Base-by-base conservation (phyloP, 1,140 invertebrate genomes). In the Cotesia chilonis region DNA sequence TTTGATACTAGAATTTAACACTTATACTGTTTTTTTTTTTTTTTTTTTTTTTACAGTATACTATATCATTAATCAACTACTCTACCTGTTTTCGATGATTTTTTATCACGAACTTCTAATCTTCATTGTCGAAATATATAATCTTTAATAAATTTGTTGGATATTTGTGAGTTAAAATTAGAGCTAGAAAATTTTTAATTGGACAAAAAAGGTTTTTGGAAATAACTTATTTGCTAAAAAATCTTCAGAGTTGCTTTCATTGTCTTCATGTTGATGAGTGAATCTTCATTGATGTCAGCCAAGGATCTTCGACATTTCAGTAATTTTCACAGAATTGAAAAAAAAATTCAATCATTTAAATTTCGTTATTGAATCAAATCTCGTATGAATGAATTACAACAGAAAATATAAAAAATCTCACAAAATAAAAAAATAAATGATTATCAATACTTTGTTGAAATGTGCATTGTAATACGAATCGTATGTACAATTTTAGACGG, bases 261-360 rank as follows among this genome's bases (percentile, higher is more conserved):
- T 20, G 2, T 60, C 17, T 7, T 7, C 20, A 60, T 9, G 57
- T 12, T 9, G 9, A 60, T 7, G 6, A 47, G 41, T 64, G 35
- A 47, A 69, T 69, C 68, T 69, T 69, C 68, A 60, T 37, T 60
- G 68, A 20, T 38, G 54, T 47, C 37, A 59, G 41, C 68, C 6
- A 6, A 35, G 7, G 12, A 17, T 55, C n/a, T n/a, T n/a, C 10
- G n/a, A 14, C 54, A 9, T 41, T 41, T 47, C 10, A 47, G 41
- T 47, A 47, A 47, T 47, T 6, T 7, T 41, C 5, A 41, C 2
- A 7, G 9, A 47, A 47, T 47, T 10, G 10, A 47, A 2, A 6
- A 47, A 9, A 2, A 47, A 41, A 41, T 41, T 41, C 9, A 4
- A 7, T 47, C 6, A 47, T 47, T 47, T 47, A 10, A 10, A 47